Conservation (phyloP, 2,888 invertebrate species). For the Agrochola circellaris region DNA sequence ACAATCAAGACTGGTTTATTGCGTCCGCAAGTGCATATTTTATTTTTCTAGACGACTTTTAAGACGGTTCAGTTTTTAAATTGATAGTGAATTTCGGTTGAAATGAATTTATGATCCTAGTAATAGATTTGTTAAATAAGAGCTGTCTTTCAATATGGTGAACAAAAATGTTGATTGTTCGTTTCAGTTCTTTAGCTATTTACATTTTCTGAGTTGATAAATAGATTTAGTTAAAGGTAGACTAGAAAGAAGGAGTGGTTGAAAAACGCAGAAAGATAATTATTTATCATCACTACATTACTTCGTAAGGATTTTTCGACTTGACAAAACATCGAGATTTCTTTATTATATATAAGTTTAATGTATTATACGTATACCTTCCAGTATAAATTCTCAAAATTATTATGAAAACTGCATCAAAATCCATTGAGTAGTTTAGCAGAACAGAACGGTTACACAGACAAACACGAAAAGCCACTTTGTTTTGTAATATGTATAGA, state of each 20-base stretch:
- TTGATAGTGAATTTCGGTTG: not conserved
- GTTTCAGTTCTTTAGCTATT: not conserved
- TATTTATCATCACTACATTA: not conserved
- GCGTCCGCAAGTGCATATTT: constrained; percentile 22
- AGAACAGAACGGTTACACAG: not conserved
- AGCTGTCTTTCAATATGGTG: not conserved
- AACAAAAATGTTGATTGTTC: not conserved
- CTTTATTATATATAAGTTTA: not conserved
- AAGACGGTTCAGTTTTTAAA: not conserved
- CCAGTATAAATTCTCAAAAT: not conserved
- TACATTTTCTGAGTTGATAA: not conserved
- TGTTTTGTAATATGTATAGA: not conserved
- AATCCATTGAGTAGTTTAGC: not conserved
- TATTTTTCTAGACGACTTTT: constrained; percentile 34
- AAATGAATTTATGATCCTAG: not conserved
- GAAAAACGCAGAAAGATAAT: not conserved
- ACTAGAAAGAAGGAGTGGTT: not conserved
- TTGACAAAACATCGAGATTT: not conserved
- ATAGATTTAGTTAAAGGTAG: not conserved
- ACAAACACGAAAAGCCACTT: not conserved
- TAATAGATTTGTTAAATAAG: not conserved
- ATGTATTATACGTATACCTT: not conserved
- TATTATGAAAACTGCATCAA: not conserved
- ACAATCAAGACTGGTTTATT: constrained; percentile 48
- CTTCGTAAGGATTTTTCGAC: not conserved